These are phyloP conservation scores for Tachina lurida DNA, from an alignment of 2,888 invertebrate genomes.

Conservation along the genomic window DNA sequence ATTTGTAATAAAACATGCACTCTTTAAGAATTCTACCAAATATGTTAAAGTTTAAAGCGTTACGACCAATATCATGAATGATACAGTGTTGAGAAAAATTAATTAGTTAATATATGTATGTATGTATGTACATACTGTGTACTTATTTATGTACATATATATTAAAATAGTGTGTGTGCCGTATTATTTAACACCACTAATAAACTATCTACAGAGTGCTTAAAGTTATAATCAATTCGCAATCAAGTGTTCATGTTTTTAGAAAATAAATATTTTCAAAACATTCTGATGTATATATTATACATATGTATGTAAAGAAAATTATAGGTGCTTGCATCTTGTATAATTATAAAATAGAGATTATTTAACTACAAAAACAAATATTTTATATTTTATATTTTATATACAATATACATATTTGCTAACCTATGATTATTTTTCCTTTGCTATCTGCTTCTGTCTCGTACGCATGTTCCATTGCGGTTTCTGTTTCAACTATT, in stretches of 20 bases:
- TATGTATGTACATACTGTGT: no score
- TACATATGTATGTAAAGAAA: conserved; percentile 39
- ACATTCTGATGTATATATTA: conserved; percentile 24
- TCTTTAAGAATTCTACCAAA: not conserved
- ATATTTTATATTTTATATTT: conserved; percentile 24
- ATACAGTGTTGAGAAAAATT: not conserved
- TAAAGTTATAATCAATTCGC: not conserved
- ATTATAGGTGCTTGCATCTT: conserved; percentile 50
- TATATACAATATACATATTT: conserved; percentile 64
- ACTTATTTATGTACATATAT: not conserved
- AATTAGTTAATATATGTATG: not conserved
- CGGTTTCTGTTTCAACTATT: conserved; percentile 79
- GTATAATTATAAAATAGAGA: conserved; percentile 11
- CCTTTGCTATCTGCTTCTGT: conserved; percentile 80
- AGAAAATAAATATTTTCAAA: not conserved
- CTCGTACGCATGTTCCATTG: conserved; percentile 75
- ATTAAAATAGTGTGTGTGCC: not conserved
- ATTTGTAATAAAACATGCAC: conserved; percentile 16
- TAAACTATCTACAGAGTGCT: conserved; percentile 55
- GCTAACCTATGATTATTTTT: conserved; percentile 85
- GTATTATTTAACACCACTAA: conserved; percentile 9
- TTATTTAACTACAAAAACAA: conserved; percentile 57
- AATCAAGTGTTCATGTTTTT: not conserved
- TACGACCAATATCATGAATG: not conserved
- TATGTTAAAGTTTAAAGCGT: not conserved